These are phyloP conservation scores for Perdita meconis DNA, from an alignment of 2,888 invertebrate species.

Conservation along the genomic window DNA sequence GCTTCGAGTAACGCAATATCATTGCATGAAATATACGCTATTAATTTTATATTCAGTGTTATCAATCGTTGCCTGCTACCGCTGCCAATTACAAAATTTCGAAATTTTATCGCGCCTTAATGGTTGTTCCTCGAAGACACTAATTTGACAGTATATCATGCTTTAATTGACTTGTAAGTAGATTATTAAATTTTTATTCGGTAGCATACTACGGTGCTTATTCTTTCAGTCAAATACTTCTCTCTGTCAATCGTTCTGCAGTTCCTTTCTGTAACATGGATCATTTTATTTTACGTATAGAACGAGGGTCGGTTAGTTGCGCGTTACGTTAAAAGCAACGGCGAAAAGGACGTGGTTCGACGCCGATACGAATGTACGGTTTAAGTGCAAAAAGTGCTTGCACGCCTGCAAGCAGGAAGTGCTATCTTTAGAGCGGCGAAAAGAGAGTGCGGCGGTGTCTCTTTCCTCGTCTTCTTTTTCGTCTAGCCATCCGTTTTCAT, in stretches of 20 bases:
- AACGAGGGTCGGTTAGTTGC: background rate
- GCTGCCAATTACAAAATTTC: background rate
- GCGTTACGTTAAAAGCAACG: constrained; percentile 48
- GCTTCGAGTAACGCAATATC: too few species aligned
- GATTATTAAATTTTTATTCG: too few species aligned
- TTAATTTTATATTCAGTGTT: too few species aligned
- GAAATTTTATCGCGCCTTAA: constrained; percentile 20
- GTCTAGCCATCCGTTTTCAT: constrained; percentile 64
- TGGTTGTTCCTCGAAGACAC: constrained; percentile 30
- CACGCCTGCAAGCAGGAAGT: constrained; percentile 75
- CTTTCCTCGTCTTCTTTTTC: constrained; percentile 68
- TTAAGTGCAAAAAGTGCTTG: constrained; percentile 72
- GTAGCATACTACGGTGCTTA: too few species aligned
- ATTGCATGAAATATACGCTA: too few species aligned
- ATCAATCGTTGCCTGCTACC: constrained; percentile 24
- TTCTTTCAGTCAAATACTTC: too few species aligned
- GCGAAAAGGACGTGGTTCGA: constrained; percentile 48
- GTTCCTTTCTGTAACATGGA: background rate
- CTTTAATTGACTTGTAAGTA: too few species aligned
- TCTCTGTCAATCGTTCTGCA: background rate
- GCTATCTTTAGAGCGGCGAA: constrained; percentile 79
- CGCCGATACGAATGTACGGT: constrained; percentile 70
- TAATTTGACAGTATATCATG: too few species aligned
- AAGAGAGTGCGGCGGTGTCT: constrained; percentile 60
- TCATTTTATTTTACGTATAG: background rate